Conservation (phyloP, 2,113 vertebrate species). For the Pomatostomus ruficeps region DNA sequence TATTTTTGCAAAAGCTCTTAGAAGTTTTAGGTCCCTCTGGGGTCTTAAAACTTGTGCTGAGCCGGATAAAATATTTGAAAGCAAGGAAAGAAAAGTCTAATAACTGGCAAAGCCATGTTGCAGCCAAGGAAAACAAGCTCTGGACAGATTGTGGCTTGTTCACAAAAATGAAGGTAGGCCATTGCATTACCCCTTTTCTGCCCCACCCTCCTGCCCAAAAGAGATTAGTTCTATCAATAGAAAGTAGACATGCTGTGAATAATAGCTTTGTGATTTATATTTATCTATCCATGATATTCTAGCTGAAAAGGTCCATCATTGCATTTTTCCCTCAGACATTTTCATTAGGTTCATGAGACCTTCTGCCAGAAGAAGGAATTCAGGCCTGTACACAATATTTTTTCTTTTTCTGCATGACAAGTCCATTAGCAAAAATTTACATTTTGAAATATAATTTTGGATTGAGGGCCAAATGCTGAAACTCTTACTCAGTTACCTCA, state of each 20-base stretch:
- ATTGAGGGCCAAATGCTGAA: neutral
- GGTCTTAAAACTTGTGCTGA: neutral
- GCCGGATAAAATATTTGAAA: constrained; percentile 32
- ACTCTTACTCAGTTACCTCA: neutral
- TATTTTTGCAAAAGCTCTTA: constrained; percentile 19
- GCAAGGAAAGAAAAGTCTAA: constrained; percentile 20
- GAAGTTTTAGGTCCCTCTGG: neutral
- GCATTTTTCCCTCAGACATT: neutral
- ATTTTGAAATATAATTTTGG: neutral
- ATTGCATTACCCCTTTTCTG: neutral
- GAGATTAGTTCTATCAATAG: neutral
- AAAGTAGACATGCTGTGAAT: neutral
- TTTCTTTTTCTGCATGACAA: neutral
- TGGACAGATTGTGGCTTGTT: neutral
- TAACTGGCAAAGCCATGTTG: neutral
- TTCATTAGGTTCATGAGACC: neutral
- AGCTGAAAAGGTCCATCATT: neutral
- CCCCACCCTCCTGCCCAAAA: neutral
- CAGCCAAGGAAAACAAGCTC: neutral
- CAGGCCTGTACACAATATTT: neutral
- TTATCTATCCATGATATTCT: neutral
- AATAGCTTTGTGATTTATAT: neutral
- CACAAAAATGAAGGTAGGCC: neutral
- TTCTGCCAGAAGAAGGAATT: neutral
- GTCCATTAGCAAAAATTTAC: neutral